Base-by-base conservation (phyloP, 2,888 invertebrate species). In the Machimus atricapillus region DNA sequence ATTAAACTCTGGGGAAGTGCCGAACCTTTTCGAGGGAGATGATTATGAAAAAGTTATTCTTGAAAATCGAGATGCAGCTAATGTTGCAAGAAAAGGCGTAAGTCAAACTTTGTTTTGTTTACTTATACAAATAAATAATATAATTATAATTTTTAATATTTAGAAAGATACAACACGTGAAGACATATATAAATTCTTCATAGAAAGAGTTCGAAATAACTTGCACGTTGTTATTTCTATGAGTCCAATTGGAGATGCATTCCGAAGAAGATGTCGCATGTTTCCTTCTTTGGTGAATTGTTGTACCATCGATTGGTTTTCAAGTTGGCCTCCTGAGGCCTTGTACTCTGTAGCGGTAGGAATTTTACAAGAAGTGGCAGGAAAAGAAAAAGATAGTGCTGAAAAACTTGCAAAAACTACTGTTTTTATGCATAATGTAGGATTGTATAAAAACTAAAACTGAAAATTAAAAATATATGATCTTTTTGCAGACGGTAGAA, bases 251-350 rank as follows among this genome's bases (percentile, higher is more conserved):
- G 97, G 97, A 0, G 97, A 97, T 91, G 95, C 97, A 0, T 98
- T 98, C 92, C 95, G 97, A 88, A 95, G 97, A 66, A 94, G 98
- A 8, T 97, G 98, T 90, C 95, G 98, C 74, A 98, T 98, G 97
- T 98, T 98, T 91, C 98, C 98, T 0, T 98, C 98, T 0, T 93
- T 98, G 89, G 97, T 98, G 7, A 98, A 98, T 92, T 98, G 98
- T 91, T 98, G 98, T 90, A 97, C 97, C 0, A 98, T 98, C 87
- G 97, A 98, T 91, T 98, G 98, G 98, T 98, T 97, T 92, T 95
- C 96, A 1, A 97, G 97, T 90, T 98, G 98, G 98, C 98, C 98
- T 0, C 94, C 95, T 14, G 98, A 98, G 90, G 98, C 98, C 16
- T 93, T 98, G 85, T 93, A 96, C 19, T 97, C 97, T 0, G 98